These are phyloP conservation scores for Watsonalla binaria DNA, from an alignment of 2,888 invertebrate genomes.

Conservation along the genomic window DNA sequence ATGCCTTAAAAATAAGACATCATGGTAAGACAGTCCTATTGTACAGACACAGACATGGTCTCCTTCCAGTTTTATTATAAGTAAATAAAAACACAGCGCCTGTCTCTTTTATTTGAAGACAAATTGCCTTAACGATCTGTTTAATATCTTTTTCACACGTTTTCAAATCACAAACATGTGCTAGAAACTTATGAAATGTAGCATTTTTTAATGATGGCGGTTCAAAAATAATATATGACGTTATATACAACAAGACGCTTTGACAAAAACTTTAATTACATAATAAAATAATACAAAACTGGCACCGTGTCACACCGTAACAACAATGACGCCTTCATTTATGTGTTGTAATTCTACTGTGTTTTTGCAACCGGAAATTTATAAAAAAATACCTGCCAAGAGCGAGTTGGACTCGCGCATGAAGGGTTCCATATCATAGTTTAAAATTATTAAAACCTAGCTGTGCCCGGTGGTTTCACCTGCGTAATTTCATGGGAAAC, in stretches of 20 bases:
- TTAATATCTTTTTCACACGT: constrained; percentile 67
- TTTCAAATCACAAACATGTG: constrained; percentile 52
- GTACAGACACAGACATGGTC: too few relatives aligned
- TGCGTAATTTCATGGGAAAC: too few relatives aligned
- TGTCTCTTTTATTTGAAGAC: constrained; percentile 65
- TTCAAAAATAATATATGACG: constrained; percentile 22
- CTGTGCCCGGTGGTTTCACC: too few relatives aligned
- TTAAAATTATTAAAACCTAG: too few relatives aligned
- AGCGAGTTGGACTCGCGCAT: too few relatives aligned
- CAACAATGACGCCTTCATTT: constrained; percentile 44
- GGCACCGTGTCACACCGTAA: constrained; percentile 61
- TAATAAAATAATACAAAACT: constrained; percentile 58
- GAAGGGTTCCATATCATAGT: too few relatives aligned
- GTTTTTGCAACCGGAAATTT: constrained; percentile 21
- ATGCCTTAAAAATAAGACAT: too few relatives aligned
- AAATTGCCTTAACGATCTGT: constrained; percentile 58
- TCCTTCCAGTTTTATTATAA: too few relatives aligned
- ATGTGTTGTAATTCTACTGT: constrained; percentile 37
- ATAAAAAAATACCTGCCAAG: constrained; percentile 8
- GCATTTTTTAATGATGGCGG: constrained; percentile 48
- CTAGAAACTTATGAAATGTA: constrained; percentile 52
- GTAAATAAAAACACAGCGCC: constrained; percentile 3
- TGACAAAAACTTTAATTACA: constrained; percentile 72
- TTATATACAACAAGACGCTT: constrained; percentile 55
- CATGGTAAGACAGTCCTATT: too few relatives aligned